These are phyloP conservation scores for Dasypus novemcinctus DNA, from an alignment of 2,113 vertebrate species.

Conservation along the genomic window DNA sequence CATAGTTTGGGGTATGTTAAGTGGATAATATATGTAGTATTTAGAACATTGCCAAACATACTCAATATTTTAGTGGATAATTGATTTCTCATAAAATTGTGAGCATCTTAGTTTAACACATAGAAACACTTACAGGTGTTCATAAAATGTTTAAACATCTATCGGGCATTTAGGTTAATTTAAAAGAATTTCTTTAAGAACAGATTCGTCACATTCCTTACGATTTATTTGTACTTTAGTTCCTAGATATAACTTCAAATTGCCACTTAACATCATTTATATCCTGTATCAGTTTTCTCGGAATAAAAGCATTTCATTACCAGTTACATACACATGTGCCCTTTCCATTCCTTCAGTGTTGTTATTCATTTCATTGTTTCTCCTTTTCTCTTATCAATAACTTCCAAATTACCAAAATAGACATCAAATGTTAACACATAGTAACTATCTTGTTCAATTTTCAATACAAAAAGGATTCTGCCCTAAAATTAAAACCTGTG, in stretches of 20 bases:
- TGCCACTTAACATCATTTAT: neutral
- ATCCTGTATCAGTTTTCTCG: neutral
- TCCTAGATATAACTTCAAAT: constrained; percentile 24
- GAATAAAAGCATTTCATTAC: neutral
- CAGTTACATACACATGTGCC: neutral
- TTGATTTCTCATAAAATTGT: constrained; percentile 47
- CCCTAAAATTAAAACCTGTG: constrained; percentile 9
- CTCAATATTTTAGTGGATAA: constrained; percentile 19
- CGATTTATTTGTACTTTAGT: constrained; percentile 2
- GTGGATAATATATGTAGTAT: neutral
- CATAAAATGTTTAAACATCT: neutral
- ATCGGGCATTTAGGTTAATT: constrained; percentile 8
- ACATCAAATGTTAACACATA: neutral
- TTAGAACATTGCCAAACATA: neutral
- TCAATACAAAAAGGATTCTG: constrained; percentile 1
- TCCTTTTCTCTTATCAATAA: constrained; percentile 41
- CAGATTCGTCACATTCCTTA: constrained; percentile 40
- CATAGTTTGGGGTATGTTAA: constrained; percentile 9
- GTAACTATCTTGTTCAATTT: neutral
- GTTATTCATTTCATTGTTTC: neutral
- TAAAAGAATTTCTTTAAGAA: constrained; percentile 46
- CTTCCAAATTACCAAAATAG: constrained; percentile 18
- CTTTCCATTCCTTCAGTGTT: neutral
- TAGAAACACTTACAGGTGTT: constrained; percentile 11
- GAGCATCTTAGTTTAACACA: constrained; percentile 42